These are phyloP conservation scores for Coelinius sp. DNA, from an alignment of 2,888 invertebrate genomes.

Conservation along the genomic window DNA sequence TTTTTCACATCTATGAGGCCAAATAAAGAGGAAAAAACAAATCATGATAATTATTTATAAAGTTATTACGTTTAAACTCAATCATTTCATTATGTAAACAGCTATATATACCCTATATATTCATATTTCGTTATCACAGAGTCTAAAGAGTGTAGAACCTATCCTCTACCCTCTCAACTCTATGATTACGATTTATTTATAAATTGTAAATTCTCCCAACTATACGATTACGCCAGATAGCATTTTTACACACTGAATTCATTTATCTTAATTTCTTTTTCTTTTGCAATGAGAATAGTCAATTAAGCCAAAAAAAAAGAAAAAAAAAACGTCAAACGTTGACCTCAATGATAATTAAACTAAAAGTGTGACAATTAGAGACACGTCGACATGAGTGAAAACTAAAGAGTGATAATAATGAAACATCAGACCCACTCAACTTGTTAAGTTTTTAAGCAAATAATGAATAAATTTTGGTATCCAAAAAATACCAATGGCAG, in stretches of 20 bases:
- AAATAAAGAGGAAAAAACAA: neutral
- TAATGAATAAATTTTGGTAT: conserved; percentile 5
- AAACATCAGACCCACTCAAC: neutral
- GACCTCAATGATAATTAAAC: neutral
- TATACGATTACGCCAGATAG: conserved; percentile 16
- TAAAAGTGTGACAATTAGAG: neutral
- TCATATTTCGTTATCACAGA: neutral
- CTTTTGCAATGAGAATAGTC: conserved; percentile 8
- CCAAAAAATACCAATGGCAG: conserved; percentile 7
- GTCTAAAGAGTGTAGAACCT: neutral
- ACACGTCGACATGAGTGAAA: neutral
- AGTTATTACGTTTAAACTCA: neutral
- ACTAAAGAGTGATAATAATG: neutral
- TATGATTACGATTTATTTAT: neutral
- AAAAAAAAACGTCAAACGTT: conserved; percentile 1
- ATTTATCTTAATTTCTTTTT: neutral
- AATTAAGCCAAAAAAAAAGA: neutral
- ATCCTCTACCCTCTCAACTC: neutral
- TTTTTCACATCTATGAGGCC: conserved; percentile 10
- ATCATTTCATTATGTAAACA: conserved; percentile 8
- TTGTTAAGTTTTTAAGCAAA: neutral
- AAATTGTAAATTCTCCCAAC: conserved; percentile 9
- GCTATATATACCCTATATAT: conserved; percentile 13
- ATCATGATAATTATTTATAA: conserved; percentile 1
- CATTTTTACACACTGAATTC: conserved; percentile 1